Evolutionary conservation across 2,888 invertebrate genomes (phyloP), one percentile per base, ranked within the genome.

Genomic region (Dichetophora obliterata): DNA sequence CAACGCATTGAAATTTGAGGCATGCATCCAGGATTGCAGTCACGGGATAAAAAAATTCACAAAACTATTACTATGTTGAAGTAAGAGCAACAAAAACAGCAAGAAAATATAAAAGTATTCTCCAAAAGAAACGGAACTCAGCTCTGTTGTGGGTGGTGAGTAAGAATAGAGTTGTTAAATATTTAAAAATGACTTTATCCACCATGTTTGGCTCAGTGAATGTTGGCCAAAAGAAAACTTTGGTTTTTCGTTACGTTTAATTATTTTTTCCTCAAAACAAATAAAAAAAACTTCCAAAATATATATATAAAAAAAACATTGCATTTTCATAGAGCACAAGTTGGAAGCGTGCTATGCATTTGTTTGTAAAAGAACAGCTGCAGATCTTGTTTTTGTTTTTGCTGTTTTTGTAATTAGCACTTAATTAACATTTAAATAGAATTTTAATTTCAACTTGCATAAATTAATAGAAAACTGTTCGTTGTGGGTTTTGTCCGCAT

Each of bases 351-450:
- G 66, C 37, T n/a, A 43, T 43, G 43, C 43, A 43, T 43, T 11
- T 43, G 43, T 14, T n/a, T 22, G 37, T 37, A 48, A 43, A 37
- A 37, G 27, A 34, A 24, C 50, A 52, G 16, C 43, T 52, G 69
- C 31, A 37, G 31, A n/a, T 63, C 52, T 31, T 34, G 66, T 69
- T 48, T 14, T 57, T 63, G 68, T 50, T 31, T 5, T 63, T 48
- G 8, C 37, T 61, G 43, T 70, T 34, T 16, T 43, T 68, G 43
- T 34, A 16, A 66, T 75, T 75, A 69, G 68, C 70, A 75, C 74
- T 75, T 78, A 80, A 78, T 78, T 78, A 77, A 78, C 75, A 79
- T 78, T 68, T 76, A 77, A 79, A 79, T 78, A 68, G 74, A 66
- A 50, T 77, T 79, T 74, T 57, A 66, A 43, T 76, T 37, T 37